Evolutionary conservation across 30 jellyfish, hydroid and myxozoan species (phyloP).

Genomic region (Cassiopea xamachana): DNA sequence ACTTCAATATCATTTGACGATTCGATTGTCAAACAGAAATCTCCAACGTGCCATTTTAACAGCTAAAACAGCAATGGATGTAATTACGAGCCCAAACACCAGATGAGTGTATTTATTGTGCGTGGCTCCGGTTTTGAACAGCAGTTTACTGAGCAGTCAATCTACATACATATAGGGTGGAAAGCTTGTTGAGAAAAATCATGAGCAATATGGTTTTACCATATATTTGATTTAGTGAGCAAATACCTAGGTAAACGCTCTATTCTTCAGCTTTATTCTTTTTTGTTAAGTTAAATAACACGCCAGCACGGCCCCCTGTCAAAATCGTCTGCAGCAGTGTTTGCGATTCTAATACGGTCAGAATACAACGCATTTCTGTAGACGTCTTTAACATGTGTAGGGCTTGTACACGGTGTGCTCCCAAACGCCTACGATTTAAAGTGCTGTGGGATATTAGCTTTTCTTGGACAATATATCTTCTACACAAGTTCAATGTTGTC

Average conservation of each 20-base stretch:
- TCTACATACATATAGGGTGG: conserved; percentile 38
- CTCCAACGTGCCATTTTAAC: conserved; percentile 61
- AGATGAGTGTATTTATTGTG: conserved; percentile 51
- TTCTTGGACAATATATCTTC: too few species aligned
- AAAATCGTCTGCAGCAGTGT: conserved; percentile 14
- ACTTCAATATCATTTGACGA: conserved; percentile 45
- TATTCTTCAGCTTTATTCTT: conserved; percentile 33
- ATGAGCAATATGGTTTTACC: conserved; percentile 61
- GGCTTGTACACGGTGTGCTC: not conserved
- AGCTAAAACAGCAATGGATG: conserved; percentile 63
- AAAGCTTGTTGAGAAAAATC: conserved; percentile 52
- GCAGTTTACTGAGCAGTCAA: conserved; percentile 65
- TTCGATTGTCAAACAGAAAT: conserved; percentile 53
- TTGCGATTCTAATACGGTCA: not conserved
- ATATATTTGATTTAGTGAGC: conserved; percentile 37
- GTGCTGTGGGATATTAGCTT: too few species aligned
- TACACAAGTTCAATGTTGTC: too few species aligned
- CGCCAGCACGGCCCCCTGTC: conserved; percentile 45
- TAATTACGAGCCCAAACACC: conserved; percentile 58
- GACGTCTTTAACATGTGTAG: not conserved
- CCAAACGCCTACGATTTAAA: too few species aligned
- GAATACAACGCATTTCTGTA: not conserved
- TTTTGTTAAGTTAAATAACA: conserved; percentile 29
- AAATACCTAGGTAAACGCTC: conserved; percentile 41
- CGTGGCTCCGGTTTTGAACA: conserved; percentile 53